These are phyloP conservation scores for Hippoglossus hippoglossus DNA, from an alignment of 2,797 vertebrate species.

Conservation along the genomic window DNA sequence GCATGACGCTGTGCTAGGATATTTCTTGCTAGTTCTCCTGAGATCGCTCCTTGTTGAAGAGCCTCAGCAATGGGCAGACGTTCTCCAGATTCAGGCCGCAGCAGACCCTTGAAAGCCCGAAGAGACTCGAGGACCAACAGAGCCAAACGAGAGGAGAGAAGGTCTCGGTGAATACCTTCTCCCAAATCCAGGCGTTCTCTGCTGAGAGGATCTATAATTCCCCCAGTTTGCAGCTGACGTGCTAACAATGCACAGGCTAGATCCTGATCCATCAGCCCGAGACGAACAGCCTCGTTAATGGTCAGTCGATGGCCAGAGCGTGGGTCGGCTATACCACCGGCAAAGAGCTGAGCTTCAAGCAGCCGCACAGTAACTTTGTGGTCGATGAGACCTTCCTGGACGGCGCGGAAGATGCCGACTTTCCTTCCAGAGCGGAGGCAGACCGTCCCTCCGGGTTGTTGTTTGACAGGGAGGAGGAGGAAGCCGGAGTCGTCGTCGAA, in stretches of 20 bases:
- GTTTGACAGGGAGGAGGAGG: conserved; percentile 90
- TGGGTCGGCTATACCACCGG: conserved; percentile 93
- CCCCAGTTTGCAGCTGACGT: conserved; percentile 90
- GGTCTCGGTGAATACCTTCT: conserved; percentile 85
- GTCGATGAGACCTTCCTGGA: conserved; percentile 94
- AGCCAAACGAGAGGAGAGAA: conserved; percentile 87
- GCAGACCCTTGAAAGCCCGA: conserved; percentile 87
- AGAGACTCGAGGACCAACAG: conserved; percentile 91
- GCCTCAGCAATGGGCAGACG: conserved; percentile 86
- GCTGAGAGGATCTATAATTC: conserved; percentile 87
- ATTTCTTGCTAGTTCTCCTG: conserved; percentile 84
- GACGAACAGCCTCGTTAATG: conserved; percentile 86
- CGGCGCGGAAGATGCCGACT: conserved; percentile 90
- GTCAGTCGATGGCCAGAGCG: conserved; percentile 90
- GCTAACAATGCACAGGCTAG: conserved; percentile 89
- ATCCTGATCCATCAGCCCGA: conserved; percentile 91
- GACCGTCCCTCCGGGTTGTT: conserved; percentile 89
- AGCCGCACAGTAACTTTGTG: conserved; percentile 87
- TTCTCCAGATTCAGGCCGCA: conserved; percentile 94
- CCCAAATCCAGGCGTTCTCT: conserved; percentile 88
- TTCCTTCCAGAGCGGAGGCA: conserved; percentile 89
- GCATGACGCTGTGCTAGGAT: conserved; percentile 85
- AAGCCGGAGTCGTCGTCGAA: conserved; percentile 85
- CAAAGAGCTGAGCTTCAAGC: conserved; percentile 94
- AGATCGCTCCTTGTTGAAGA: conserved; percentile 89